A percentile compares a stretch with the other conserved stretches of the same genome.
Evolutionary conservation across 2,888 invertebrate species (phyloP).

Genomic region (Andrena trimmerana): DNA sequence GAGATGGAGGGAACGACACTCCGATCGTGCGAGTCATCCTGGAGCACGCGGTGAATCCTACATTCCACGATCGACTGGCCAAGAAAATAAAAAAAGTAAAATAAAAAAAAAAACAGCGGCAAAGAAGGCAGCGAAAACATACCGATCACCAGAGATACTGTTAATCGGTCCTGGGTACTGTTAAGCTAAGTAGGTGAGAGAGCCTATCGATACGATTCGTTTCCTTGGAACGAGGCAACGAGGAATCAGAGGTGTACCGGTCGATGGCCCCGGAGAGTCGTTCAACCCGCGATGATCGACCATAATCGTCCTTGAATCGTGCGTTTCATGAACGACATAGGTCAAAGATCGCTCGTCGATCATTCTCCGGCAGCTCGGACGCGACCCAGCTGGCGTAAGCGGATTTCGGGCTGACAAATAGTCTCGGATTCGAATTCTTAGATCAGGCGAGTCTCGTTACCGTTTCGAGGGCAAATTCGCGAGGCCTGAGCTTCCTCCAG

Average conservation of each 20-base stretch:
- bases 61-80: neutral
- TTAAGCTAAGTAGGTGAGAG: conserved; percentile 37
- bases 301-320: conserved; percentile 76
- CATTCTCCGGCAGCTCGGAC: neutral
- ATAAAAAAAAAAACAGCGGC: neutral
- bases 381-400: neutral
- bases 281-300: conserved; percentile 78
- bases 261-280: conserved; percentile 82
- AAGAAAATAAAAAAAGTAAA: neutral
- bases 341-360: conserved; percentile 42
- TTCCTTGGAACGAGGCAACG: conserved; percentile 43
- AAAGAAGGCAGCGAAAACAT: neutral
- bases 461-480: neutral
- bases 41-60: neutral
- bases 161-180: conserved; percentile 42
- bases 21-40: neutral
- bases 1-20: neutral
- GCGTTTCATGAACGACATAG: conserved; percentile 47
- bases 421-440: neutral
- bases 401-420: neutral
- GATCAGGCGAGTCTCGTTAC: neutral
- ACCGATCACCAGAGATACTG: conserved; percentile 38
- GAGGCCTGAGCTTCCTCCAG: neutral
- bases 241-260: conserved; percentile 68
- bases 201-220: conserved; percentile 52